phyloP scores from a whole-genome alignment of 1,140 invertebrate species.

The Lycorma delicatula region DNA sequence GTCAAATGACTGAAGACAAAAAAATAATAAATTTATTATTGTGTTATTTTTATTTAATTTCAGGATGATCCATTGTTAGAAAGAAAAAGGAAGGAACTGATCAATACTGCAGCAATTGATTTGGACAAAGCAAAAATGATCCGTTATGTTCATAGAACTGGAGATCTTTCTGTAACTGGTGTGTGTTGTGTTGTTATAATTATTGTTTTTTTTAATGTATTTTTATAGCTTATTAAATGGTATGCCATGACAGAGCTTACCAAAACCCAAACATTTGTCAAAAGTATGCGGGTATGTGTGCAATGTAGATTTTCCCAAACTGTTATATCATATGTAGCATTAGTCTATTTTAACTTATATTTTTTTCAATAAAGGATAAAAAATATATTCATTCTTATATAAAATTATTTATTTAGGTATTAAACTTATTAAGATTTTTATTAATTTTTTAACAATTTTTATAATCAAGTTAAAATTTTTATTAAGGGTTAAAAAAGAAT shows the following conservation, averaged over 20 bases:
- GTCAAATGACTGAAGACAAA: no score
- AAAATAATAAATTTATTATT: neutral
- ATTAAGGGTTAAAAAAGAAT: no score
- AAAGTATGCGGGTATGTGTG: no score
- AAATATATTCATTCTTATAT: no score
- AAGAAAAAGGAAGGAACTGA: slow-evolving; percentile 61
- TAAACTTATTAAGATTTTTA: no score
- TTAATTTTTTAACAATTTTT: no score
- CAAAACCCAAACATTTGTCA: neutral
- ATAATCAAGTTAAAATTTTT: no score
- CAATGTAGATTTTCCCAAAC: no score
- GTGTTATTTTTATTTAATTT: slow-evolving; percentile 3
- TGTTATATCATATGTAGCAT: no score
- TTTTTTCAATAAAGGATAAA: no score
- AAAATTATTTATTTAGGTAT: no score
- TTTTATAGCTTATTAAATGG: neutral
- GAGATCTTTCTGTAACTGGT: slow-evolving; percentile 71
- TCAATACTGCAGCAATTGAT: slow-evolving; percentile 67
- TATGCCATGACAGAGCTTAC: neutral
- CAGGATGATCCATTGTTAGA: slow-evolving; percentile 70
- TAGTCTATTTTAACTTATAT: no score
- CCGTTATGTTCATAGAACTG: slow-evolving; percentile 74
- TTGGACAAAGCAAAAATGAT: slow-evolving; percentile 94
- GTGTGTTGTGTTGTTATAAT: neutral
- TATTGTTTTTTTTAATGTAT: neutral